Conservation (phyloP, 2,113 vertebrate species). For the Pandion haliaetus region DNA sequence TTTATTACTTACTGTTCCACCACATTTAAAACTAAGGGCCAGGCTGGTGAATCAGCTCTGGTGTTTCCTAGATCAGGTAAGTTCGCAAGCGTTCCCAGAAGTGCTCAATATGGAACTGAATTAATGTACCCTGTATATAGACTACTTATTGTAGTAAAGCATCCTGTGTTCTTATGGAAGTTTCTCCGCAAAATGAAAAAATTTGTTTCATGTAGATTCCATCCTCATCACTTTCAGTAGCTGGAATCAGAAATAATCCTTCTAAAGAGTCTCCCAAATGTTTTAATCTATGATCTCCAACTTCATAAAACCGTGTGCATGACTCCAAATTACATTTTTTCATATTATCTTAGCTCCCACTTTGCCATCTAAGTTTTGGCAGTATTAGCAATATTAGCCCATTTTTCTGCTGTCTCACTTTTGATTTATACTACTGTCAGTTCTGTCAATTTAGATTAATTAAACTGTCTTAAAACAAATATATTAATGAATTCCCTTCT, state of each 20-base stretch:
- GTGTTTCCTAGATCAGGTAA: not conserved
- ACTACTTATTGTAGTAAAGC: not conserved
- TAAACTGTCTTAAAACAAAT: not conserved
- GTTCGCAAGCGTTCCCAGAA: not conserved
- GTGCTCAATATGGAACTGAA: not conserved
- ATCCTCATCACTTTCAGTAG: not conserved
- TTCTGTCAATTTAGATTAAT: constrained; percentile 28
- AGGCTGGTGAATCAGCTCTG: not conserved
- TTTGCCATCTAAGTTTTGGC: not conserved
- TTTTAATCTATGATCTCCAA: not conserved
- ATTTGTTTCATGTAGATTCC: not conserved
- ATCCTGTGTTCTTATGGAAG: not conserved
- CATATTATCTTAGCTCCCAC: not conserved
- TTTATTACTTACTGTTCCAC: not conserved
- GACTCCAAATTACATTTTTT: not conserved
- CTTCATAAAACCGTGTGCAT: not conserved
- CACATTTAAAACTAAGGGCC: not conserved
- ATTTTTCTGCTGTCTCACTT: not conserved
- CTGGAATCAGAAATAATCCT: not conserved
- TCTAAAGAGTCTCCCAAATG: not conserved
- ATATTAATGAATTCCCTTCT: not conserved
- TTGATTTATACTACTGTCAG: not conserved
- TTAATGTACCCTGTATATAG: not conserved
- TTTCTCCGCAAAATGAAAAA: not conserved
- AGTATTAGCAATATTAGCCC: not conserved